Conservation (phyloP, 2,797 vertebrate species). For the Aulostomus chinensis region DNA sequence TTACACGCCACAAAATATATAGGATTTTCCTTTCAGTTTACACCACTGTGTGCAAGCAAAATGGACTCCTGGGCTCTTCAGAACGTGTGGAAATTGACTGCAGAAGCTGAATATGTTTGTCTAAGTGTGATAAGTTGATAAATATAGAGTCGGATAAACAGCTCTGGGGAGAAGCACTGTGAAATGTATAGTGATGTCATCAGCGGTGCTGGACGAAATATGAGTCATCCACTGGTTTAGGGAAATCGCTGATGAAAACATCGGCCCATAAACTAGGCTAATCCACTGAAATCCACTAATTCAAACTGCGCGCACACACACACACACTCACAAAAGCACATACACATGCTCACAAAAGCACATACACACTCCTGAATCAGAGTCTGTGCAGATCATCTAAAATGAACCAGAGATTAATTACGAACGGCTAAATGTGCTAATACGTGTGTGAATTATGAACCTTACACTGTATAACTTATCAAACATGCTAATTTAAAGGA, state of each 20-base stretch:
- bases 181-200: conserved; percentile 62
- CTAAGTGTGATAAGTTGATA: conserved; percentile 49
- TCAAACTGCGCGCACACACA: conserved; percentile 12
- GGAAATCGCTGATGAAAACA: conserved; percentile 49
- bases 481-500: conserved; percentile 43
- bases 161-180: conserved; percentile 46
- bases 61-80: conserved; percentile 27
- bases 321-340: conserved; percentile 13
- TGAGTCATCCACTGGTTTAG: conserved; percentile 65
- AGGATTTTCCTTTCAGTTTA: conserved; percentile 26
- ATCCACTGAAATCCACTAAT: conserved; percentile 57
- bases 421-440: conserved; percentile 25
- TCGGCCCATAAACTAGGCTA: conserved; percentile 54
- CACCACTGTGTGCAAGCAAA: conserved; percentile 4
- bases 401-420: conserved; percentile 35
- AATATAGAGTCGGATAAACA: conserved; percentile 65
- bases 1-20: conserved; percentile 34
- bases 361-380: conserved; percentile 8
- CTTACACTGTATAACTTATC: conserved; percentile 30
- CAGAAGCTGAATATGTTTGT: conserved; percentile 28
- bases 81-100: conserved; percentile 39
- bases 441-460: conserved; percentile 30
- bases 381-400: conserved; percentile 8
- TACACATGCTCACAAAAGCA: background rate
- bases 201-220: conserved; percentile 37